Base-by-base conservation (phyloP, 2,888 invertebrate genomes). In the Pyrocoelia pectoralis region DNA sequence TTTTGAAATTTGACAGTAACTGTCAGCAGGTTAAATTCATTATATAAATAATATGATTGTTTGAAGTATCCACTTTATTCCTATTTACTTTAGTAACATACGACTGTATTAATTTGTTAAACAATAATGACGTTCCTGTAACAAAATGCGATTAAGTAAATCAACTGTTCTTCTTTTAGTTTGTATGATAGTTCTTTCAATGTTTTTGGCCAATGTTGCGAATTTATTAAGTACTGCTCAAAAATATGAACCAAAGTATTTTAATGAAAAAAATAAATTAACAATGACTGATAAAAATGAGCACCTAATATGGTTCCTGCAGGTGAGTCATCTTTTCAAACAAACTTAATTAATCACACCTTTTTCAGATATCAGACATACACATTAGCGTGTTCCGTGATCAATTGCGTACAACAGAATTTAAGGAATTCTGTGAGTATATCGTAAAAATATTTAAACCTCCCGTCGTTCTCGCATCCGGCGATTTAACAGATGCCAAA, bases 401-500 rank as follows among this genome's bases (percentile, higher is more conserved):
- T 77, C 86, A 86, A 40, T 83, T 84, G 8, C 85, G 95, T 76
- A 89, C 91, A 75, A 85, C 87, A 28, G 90, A 95, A 73, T 87
- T 96, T 60, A 86, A 87, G 76, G 89, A 90, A 75, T 95, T 95
- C 82, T 93, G 93, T 80, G 87, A 89, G 68, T 83, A 83, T 62
- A 92, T 93, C 29, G 83, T 95, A 0, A 85, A 86, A 74, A 83
- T 84, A 55, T 89, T 95, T 63, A 87, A 88, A 71, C 96, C 96
- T 28, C 79, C 83, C 9, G 83, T 94, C 62, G 94, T 95, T 14
- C 81, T 95, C 62, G 94, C 93, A 2, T 91, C 94, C 60, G 95
- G 95, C 40, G 96, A 96, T 80, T 82, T 96, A 61, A 95, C 95
- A 10, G 95, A 96, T 86, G 94, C 94, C 2, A 94, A 93, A 81